These are phyloP conservation scores for Myripristis jacobus DNA, from an alignment of 2,797 vertebrate species.

Conservation along the genomic window DNA sequence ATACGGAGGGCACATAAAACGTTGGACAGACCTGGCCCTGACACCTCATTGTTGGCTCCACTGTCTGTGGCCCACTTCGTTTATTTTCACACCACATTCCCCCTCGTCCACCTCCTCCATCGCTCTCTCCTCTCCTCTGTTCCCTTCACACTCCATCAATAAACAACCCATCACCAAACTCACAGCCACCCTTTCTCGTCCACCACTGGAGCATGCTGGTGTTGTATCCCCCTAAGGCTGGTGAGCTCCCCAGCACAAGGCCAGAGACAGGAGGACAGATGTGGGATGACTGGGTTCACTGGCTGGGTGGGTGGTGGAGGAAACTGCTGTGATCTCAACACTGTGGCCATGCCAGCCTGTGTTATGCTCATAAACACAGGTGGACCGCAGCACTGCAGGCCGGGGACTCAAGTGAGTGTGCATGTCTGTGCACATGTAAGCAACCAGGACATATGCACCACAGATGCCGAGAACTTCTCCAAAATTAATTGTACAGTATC, in stretches of 20 bases:
- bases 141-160: slow-evolving; percentile 67
- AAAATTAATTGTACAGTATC: slow-evolving; percentile 4
- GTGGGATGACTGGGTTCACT: slow-evolving; percentile 28
- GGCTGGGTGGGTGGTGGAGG: slow-evolving; percentile 28
- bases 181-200: slow-evolving; percentile 53
- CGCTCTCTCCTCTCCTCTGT: slow-evolving; percentile 50
- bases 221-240: slow-evolving; percentile 33
- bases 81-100: slow-evolving; percentile 77
- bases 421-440: slow-evolving; percentile 13
- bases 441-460: slow-evolving; percentile 39
- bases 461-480: slow-evolving; percentile 55
- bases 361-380: slow-evolving; percentile 68
- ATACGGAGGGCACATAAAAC: slow-evolving; percentile 52
- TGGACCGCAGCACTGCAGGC: slow-evolving; percentile 31
- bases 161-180: slow-evolving; percentile 55
- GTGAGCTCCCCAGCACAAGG: slow-evolving; percentile 4
- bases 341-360: slow-evolving; percentile 32
- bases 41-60: slow-evolving; percentile 46
- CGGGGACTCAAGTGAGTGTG: slow-evolving; percentile 23
- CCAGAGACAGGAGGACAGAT: slow-evolving; percentile 46
- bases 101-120: slow-evolving; percentile 32
- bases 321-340: slow-evolving; percentile 50
- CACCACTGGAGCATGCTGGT: slow-evolving; percentile 39
- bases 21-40: slow-evolving; percentile 40
- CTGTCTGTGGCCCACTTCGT: slow-evolving; percentile 52